Percentiles rank a stretch among this genome's conserved stretches.
These are phyloP conservation scores for Pseudobourletiella spinata DNA, from an alignment of 1,140 invertebrate species.

Conservation along the genomic window DNA sequence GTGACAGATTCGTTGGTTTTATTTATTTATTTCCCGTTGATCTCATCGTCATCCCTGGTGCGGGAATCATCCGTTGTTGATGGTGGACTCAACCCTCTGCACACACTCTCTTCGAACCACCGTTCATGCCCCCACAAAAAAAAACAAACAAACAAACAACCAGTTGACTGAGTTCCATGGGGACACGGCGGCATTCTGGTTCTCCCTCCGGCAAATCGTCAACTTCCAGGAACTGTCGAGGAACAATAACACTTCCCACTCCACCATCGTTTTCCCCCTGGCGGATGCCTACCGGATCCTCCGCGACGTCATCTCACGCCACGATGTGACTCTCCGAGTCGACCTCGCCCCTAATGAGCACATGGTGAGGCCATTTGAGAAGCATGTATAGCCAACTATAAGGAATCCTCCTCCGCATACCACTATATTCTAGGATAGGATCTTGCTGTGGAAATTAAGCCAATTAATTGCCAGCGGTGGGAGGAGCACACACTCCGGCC, in stretches of 20 bases:
- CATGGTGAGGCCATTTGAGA: constrained; percentile 35
- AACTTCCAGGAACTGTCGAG: constrained; percentile 35
- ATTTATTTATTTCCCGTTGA: too few relatives aligned
- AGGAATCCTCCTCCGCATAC: neutral
- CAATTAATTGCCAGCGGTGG: neutral
- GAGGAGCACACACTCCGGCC: too few relatives aligned
- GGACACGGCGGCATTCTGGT: constrained; percentile 33
- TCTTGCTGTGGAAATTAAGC: neutral
- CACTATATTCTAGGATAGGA: neutral
- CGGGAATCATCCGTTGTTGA: neutral
- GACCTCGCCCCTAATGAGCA: constrained; percentile 37
- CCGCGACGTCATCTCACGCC: constrained; percentile 37
- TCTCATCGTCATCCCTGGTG: neutral
- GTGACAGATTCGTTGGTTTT: too few relatives aligned
- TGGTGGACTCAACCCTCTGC: neutral
- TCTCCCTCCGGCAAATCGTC: constrained; percentile 35
- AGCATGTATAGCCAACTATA: neutral
- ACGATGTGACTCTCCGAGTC: constrained; percentile 39
- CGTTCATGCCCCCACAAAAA: too few relatives aligned
- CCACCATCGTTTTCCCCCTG: constrained; percentile 33
- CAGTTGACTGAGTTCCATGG: constrained; percentile 32
- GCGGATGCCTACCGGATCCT: constrained; percentile 40
- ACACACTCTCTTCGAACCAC: neutral
- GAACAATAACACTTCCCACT: constrained; percentile 34
- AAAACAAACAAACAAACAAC: too few relatives aligned